These are phyloP conservation scores for Leptura quadrifasciata DNA, from an alignment of 2,888 invertebrate species.

Conservation along the genomic window DNA sequence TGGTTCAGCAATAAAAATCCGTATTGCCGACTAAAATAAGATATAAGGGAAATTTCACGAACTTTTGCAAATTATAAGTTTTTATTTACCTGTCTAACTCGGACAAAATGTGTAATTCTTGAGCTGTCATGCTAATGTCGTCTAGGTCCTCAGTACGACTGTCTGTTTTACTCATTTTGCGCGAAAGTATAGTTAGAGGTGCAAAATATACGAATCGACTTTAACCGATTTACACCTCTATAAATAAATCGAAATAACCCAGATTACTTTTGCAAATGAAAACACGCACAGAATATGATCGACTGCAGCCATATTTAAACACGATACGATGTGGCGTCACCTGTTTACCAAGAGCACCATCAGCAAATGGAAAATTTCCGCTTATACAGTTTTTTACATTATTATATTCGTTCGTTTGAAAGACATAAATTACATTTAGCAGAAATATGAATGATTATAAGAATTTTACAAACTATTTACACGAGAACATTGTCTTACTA, in stretches of 20 bases:
- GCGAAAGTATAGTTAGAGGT: slow-evolving; percentile 36
- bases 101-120: slow-evolving; percentile 89
- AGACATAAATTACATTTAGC: no score
- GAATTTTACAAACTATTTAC: no score
- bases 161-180: slow-evolving; percentile 68
- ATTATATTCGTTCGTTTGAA: neutral
- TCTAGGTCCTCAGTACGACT: slow-evolving; percentile 67
- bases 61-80: slow-evolving; percentile 21
- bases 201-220: slow-evolving; percentile 40
- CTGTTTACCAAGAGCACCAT: neutral
- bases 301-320: slow-evolving; percentile 43
- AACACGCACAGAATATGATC: slow-evolving; percentile 36
- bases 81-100: slow-evolving; percentile 85
- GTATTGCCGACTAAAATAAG: slow-evolving; percentile 87
- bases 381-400: neutral
- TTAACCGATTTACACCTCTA: slow-evolving; percentile 41
- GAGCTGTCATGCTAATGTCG: slow-evolving; percentile 79
- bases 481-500: no score
- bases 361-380: neutral
- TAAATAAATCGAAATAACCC: slow-evolving; percentile 47
- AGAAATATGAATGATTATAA: no score
- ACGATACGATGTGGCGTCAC: slow-evolving; percentile 3
- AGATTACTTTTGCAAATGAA: slow-evolving; percentile 42
- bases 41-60: slow-evolving; percentile 37
- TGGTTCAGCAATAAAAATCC: slow-evolving; percentile 90